Evolutionary conservation across 2,113 vertebrate genomes (phyloP), one percentile per base, ranked within the genome.

Genomic region (Oncorhynchus gorbuscha): DNA sequence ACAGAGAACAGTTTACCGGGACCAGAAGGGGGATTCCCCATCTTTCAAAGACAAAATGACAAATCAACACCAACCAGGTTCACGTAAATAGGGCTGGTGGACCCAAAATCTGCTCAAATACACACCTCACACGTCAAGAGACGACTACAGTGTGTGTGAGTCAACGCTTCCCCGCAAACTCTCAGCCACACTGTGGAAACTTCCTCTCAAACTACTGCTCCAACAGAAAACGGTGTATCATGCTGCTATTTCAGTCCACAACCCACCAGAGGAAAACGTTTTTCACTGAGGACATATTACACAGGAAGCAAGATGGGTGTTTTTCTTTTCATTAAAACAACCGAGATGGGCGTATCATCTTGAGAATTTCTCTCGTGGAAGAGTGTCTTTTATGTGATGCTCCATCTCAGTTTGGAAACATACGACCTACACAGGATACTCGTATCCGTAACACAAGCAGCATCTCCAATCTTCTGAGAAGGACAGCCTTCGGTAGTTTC

Each of bases 11-110:
- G 1, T 24, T n/a, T 13, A 24, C 81, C 82, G 81, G 82, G 83
- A 77, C 12, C 49, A 24, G 0, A 2, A 13, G 55, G 86, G 89
- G 86, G 86, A 30, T 88, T 80, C 83, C 88, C 88, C 85, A 59
- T 16, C 22, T 83, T n/a, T 11, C 39, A 18, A 18, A 77, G 55
- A 69, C 66, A 85, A 85, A 7, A 78, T 86, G 39, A 45, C 39
- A 86, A 71, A 74, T 77, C 79, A 89, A 79, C 81, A 83, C 79
- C 32, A 64, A 6, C 24, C 24, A 64, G 48, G 79, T 90, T 87
- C 86, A 8, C 49, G 26, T n/a, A 68, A 12, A 76, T 14, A 74
- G 48, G 39, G 5, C 1, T 68, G n/a, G 11, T 62, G 18, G 8
- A 28, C 69, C 30, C 2, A 35, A 18, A 30, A n/a, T 3, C n/a